Percentiles rank a stretch among this genome's conserved stretches.
Conservation (phyloP, 1,140 invertebrate genomes). For the Macrobrachium rosenbergii region DNA sequence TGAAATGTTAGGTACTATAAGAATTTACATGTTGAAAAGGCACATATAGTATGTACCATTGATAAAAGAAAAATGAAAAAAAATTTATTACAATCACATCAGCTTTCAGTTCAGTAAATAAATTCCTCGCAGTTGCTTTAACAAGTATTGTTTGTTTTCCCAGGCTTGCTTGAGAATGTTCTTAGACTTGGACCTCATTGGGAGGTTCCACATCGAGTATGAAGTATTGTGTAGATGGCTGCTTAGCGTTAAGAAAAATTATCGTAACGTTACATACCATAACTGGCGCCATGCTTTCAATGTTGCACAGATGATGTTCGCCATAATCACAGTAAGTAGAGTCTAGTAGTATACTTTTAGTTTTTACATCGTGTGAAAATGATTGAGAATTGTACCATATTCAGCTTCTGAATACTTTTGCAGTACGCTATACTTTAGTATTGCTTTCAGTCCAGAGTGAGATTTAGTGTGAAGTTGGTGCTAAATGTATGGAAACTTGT, state of each 20-base stretch:
- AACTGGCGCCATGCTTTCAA: slow-evolving; percentile 98
- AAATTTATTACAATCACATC: too few species aligned
- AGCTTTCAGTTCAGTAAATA: not conserved
- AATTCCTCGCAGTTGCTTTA: not conserved
- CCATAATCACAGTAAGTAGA: slow-evolving; percentile 84
- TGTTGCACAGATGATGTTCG: slow-evolving; percentile 96
- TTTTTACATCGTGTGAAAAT: not conserved
- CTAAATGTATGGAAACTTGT: too few species aligned
- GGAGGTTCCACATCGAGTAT: slow-evolving; percentile 92
- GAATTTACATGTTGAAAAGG: too few species aligned
- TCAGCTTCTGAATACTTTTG: not conserved
- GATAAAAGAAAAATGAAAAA: too few species aligned
- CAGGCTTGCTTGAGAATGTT: slow-evolving; percentile 92
- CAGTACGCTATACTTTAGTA: too few species aligned
- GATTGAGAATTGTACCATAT: not conserved
- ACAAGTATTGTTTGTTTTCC: slow-evolving; percentile 56
- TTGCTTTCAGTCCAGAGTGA: too few species aligned
- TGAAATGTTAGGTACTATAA: too few species aligned
- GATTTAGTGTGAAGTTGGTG: too few species aligned
- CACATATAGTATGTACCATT: too few species aligned
- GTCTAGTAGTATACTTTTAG: not conserved
- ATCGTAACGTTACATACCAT: slow-evolving; percentile 95
- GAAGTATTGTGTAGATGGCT: slow-evolving; percentile 90
- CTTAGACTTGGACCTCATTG: slow-evolving; percentile 89
- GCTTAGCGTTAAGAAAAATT: slow-evolving; percentile 96